A percentile compares a stretch with the other conserved stretches of the same genome.
Evolutionary conservation across 2,888 invertebrate species (phyloP).

Genomic region (Stenodema calcarata): DNA sequence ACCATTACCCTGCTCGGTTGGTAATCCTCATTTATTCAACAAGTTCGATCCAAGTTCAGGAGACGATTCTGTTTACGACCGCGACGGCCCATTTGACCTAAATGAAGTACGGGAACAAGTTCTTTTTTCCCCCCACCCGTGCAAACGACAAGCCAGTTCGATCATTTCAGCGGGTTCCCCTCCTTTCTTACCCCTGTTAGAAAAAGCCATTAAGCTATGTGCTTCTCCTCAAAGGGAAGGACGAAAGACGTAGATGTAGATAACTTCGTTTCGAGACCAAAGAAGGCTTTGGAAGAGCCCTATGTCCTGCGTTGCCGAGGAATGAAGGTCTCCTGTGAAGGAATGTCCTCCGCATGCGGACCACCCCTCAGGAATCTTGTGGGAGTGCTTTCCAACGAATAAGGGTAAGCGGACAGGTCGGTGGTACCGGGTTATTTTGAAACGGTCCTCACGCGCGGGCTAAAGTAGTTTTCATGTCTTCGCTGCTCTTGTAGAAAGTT

Average conservation of each 20-base stretch:
- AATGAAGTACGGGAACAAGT: background rate
- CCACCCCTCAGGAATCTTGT: conserved; percentile 20
- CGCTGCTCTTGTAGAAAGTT: background rate
- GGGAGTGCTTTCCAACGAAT: conserved; percentile 12
- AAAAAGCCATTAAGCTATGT: background rate
- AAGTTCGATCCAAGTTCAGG: background rate
- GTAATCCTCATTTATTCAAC: background rate
- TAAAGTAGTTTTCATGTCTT: background rate
- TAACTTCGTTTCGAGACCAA: background rate
- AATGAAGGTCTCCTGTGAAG: background rate
- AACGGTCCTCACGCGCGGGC: background rate
- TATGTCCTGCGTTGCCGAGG: background rate
- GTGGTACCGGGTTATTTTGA: background rate
- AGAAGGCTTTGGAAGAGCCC: background rate
- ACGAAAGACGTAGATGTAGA: background rate
- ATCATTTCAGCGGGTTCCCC: background rate
- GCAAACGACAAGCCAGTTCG: background rate
- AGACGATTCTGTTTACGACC: background rate
- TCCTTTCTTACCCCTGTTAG: background rate
- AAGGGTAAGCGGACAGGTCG: background rate
- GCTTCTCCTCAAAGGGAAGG: background rate
- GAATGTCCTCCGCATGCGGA: background rate
- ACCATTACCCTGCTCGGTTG: background rate
- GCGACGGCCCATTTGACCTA: background rate
- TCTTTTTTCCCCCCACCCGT: background rate